Base-by-base conservation (phyloP, 2,797 vertebrate species). In the Takifugu rubripes region DNA sequence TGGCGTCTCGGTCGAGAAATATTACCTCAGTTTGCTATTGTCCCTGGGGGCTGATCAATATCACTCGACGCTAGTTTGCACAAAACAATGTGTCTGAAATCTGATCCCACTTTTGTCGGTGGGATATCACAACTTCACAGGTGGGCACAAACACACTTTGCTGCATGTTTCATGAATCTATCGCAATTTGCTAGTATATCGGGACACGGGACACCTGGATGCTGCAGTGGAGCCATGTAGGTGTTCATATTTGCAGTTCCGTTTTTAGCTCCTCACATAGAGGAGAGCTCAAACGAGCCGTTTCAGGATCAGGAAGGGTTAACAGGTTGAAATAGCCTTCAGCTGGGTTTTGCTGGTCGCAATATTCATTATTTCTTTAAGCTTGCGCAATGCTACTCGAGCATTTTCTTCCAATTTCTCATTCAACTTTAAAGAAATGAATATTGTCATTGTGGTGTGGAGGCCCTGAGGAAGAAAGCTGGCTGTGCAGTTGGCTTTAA, bases 341-440 rank as follows among this genome's bases (percentile, higher is more conserved):
- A 40, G 36, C 36, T 40, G 36, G 36, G 12, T 14, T 40, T 40
- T 21, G 44, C 5, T 21, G 8, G 6, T 6, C 17, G 54, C 45
- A 8, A 36, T 57, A 27, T 67, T 79, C 57, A 65, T 51, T 66
- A 74, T 59, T 55, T 66, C 72, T 72, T 74, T 25, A 26, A 25
- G 2, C 50, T 76, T 81, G 64, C 6, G 8, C 61, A 78, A 81
- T 40, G 11, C 44, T 59, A 10, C 59, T 74, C 54, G 74, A 67
- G 46, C 25, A 1, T 27, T 9, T 52, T 59, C 5, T 46, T 21
- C 44, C 17, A 24, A 54, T 66, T 70, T 71, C 53, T 71, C 45
- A 56, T 75, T 53, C 49, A 65, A 60, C 48, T 31, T 3, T 45
- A 27, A 27, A 45, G 56, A 63, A 70, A 52, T 69, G 70, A 79